These are phyloP conservation scores for Nettapus auritus DNA, from an alignment of 2,113 vertebrate species.

Conservation along the genomic window DNA sequence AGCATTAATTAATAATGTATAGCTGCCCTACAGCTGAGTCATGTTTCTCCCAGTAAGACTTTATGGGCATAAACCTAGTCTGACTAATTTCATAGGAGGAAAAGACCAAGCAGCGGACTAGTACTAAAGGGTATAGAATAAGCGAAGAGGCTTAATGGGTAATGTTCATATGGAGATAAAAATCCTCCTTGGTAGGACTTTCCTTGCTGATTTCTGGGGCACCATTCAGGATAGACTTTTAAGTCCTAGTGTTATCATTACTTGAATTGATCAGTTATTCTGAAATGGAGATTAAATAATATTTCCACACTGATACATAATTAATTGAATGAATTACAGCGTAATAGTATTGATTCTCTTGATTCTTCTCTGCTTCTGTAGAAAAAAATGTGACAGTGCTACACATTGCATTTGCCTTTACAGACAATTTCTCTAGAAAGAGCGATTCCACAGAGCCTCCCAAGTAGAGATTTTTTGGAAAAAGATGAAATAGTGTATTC, in stretches of 20 bases:
- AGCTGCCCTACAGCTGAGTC: slow-evolving; percentile 49
- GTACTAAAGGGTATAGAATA: not conserved
- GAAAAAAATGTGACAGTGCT: not conserved
- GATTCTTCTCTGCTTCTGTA: slow-evolving; percentile 10
- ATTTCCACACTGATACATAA: slow-evolving; percentile 25
- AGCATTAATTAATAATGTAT: slow-evolving; percentile 43
- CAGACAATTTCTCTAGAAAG: not conserved
- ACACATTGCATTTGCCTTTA: not conserved
- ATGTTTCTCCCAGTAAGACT: not conserved
- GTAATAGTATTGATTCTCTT: slow-evolving; percentile 2
- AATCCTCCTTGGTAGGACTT: not conserved
- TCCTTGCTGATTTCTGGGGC: not conserved
- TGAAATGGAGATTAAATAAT: slow-evolving; percentile 52
- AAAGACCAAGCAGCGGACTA: not conserved
- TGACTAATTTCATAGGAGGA: not conserved
- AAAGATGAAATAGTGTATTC: not conserved
- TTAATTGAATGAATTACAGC: slow-evolving; percentile 1
- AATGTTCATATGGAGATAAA: not conserved
- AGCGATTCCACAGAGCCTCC: not conserved
- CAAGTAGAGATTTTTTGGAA: not conserved
- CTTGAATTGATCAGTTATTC: slow-evolving; percentile 28
- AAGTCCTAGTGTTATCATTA: not conserved
- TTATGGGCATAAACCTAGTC: not conserved
- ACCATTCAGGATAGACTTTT: not conserved
- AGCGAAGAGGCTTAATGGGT: not conserved